phyloP scores from a whole-genome alignment of 2,888 invertebrate species.

The Scaptomyza flava region DNA sequence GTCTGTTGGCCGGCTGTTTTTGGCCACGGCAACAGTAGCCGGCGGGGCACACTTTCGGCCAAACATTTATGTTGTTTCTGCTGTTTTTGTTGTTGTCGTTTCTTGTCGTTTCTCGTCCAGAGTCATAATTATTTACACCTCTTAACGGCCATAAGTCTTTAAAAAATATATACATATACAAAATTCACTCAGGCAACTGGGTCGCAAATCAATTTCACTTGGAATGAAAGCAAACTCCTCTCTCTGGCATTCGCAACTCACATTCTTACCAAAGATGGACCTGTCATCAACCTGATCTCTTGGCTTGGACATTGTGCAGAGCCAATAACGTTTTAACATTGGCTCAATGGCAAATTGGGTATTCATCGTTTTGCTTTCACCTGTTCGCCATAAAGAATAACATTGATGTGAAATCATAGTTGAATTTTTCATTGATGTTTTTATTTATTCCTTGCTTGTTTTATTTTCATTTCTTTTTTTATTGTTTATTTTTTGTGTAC shows the following conservation, averaged over 20 bases:
- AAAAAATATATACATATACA: conserved; percentile 52
- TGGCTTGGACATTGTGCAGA: conserved; percentile 37
- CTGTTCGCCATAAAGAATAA: conserved; percentile 47
- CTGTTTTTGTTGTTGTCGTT: conserved; percentile 16
- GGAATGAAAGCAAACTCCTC: conserved; percentile 67
- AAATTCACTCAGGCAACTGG: conserved; percentile 68
- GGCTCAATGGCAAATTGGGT: conserved; percentile 21
- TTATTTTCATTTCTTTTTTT: conserved; percentile 56
- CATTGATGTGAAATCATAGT: conserved; percentile 38
- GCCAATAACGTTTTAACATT: conserved; percentile 30
- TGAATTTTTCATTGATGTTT: conserved; percentile 75
- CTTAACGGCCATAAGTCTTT: conserved; percentile 61
- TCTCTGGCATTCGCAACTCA: conserved; percentile 21
- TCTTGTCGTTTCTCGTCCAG: conserved; percentile 44
- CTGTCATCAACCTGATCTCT: conserved; percentile 59
- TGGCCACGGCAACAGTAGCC: conserved; percentile 58
- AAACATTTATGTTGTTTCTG: conserved; percentile 43
- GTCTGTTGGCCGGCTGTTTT: conserved; percentile 57
- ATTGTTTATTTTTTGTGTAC: conserved; percentile 16
- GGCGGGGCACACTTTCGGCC: conserved; percentile 58
- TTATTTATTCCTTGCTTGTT: conserved; percentile 68
- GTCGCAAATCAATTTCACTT: conserved; percentile 80
- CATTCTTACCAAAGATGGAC: conserved; percentile 67
- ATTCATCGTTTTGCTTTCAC: conserved; percentile 66
- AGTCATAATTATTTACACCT: conserved; percentile 77